phyloP scores from a whole-genome alignment of 2,113 vertebrate species.

The Paraplagusia blochii region DNA sequence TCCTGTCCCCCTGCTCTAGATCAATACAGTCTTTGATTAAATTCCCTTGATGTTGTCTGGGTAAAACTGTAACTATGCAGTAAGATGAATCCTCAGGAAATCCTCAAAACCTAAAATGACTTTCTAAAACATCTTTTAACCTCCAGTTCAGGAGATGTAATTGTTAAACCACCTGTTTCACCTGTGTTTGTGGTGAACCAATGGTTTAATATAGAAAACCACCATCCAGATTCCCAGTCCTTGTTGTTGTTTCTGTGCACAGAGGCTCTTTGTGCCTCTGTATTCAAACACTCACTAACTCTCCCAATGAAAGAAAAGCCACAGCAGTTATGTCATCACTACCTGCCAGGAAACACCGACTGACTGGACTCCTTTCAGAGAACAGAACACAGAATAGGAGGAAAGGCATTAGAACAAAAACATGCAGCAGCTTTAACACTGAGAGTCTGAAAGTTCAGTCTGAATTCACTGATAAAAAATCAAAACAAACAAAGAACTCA shows the following conservation, averaged over 20 bases:
- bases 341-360: slow-evolving; percentile 3
- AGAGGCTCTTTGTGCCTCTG: not conserved
- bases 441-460: not conserved
- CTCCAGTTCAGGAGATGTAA: too few relatives aligned
- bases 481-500: too few relatives aligned
- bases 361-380: not conserved
- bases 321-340: not conserved
- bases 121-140: too few relatives aligned
- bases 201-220: too few relatives aligned
- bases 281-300: not conserved
- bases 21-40: too few relatives aligned
- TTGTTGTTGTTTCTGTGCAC: not conserved
- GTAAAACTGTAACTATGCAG: too few relatives aligned
- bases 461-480: not conserved
- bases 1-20: too few relatives aligned
- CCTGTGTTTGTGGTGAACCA: not conserved
- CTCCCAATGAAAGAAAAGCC: not conserved
- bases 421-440: too few relatives aligned
- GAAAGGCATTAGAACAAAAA: not conserved
- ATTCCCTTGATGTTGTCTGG: too few relatives aligned
- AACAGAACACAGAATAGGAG: not conserved
- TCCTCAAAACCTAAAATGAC: too few relatives aligned
- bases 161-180: too few relatives aligned
- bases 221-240: not conserved
- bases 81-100: too few relatives aligned